Base-by-base conservation (phyloP, 2,113 vertebrate species). In the Pluvialis apricaria region DNA sequence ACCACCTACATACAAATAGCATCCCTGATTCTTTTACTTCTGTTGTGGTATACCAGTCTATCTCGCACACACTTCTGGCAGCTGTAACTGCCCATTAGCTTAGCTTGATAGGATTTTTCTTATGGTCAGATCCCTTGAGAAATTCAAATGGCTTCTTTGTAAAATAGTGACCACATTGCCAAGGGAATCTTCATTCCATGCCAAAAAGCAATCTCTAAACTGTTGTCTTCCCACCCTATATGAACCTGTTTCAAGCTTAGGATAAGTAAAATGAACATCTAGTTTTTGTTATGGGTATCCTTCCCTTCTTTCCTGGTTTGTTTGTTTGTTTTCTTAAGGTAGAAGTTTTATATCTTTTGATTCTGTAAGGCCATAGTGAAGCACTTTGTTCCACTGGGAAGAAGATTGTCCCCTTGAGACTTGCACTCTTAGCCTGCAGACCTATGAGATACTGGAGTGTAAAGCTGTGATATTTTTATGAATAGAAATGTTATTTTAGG, bases 401-500 rank as follows among this genome's bases (percentile, higher is more conserved):
- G 64, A 69, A 83, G 42, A 82, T 17, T 87, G 42, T 45, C 19
- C 76, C 49, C 49, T 44, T 1, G 42, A 90, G 65, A 92, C 28
- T 60, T 66, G 44, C 42, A 77, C 22, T 82, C 34, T 71, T 84
- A 92, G n/a, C 66, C 72, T 82, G n/a, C 22, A 88, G 69, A 79
- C 17, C 21, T 85, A 25, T 71, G 85, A 93, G 66, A 94, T 82
- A 92, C 47, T 62, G 85, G 42, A 75, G 65, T 91, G 81, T 85
- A 96, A 97, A 85, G 6, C 22, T 58, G 44, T 93, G 80, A 82
- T 70, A 90, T 75, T 94, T 92, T 95, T 96, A 95, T 92, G 54
- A 96, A 88, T 77, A 96, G 52, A 90, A 97, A 82, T 89, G 79
- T 38, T 96, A 94, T 95, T 96, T 96, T 95, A 90, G 31, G 80